Evolutionary conservation across 2,797 vertebrate species (phyloP).

Genomic region (Onychomys torridus): DNA sequence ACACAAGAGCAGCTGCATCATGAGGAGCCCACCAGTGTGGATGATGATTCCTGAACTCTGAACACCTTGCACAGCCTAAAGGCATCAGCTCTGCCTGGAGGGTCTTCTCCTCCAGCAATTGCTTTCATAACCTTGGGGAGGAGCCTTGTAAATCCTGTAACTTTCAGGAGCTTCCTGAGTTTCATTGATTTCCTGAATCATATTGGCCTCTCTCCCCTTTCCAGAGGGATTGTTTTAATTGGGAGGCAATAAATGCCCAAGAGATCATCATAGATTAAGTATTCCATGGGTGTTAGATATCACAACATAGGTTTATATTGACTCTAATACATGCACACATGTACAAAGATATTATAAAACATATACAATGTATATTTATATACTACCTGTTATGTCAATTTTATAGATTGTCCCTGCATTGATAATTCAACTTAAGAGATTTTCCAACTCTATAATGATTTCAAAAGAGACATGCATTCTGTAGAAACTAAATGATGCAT

Average conservation of each 20-base stretch:
- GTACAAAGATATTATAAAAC: constrained; percentile 16
- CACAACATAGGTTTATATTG: not conserved
- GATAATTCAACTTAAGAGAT: not conserved
- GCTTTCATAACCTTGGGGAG: not conserved
- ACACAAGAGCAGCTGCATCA: not conserved
- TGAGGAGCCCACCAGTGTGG: not conserved
- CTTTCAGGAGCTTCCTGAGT: not conserved
- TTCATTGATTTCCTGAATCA: not conserved
- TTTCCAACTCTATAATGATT: not conserved
- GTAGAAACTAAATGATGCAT: not conserved
- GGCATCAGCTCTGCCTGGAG: not conserved
- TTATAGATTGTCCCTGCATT: not conserved
- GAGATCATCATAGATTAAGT: not conserved
- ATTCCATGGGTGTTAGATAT: not conserved
- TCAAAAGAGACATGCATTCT: not conserved
- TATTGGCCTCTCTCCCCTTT: not conserved
- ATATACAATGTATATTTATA: not conserved
- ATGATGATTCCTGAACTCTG: not conserved
- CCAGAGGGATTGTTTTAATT: not conserved
- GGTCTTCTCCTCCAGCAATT: not conserved
- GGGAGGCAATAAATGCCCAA: not conserved
- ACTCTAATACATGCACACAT: not conserved
- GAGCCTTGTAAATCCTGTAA: not conserved
- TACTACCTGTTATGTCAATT: not conserved
- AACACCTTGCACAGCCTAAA: not conserved